Percentiles rank a stretch among this genome's conserved stretches.
These are phyloP conservation scores for Nicator chloris DNA, from an alignment of 2,113 vertebrate genomes.

Conservation along the genomic window DNA sequence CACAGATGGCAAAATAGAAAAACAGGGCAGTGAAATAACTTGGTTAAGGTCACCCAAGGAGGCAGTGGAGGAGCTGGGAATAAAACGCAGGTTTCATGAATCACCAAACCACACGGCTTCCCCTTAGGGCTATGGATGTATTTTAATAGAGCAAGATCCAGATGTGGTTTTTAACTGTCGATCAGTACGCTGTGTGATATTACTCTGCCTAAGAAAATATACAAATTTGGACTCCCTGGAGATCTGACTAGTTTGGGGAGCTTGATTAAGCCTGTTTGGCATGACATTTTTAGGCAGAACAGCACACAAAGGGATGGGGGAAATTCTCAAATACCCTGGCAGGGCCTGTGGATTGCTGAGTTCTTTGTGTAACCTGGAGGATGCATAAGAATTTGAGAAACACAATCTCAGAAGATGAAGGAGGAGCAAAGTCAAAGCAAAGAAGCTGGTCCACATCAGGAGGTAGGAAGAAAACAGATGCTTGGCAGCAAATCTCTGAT, in stretches of 20 bases:
- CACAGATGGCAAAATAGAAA: neutral
- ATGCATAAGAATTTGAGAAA: neutral
- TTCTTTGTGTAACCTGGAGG: neutral
- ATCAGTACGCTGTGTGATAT: conserved; percentile 43
- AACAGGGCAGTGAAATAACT: neutral
- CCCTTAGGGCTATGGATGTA: conserved; percentile 51
- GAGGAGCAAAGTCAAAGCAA: neutral
- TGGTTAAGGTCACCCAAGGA: conserved; percentile 41
- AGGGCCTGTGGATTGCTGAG: neutral
- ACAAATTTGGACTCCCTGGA: conserved; percentile 38
- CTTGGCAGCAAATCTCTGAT: conserved; percentile 31
- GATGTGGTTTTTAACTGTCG: conserved; percentile 61
- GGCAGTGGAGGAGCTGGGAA: conserved; percentile 49
- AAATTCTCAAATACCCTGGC: neutral
- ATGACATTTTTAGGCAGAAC: neutral
- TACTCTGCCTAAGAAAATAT: conserved; percentile 54
- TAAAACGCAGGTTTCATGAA: conserved; percentile 46
- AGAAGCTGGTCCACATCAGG: conserved; percentile 15
- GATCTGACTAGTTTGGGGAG: conserved; percentile 1
- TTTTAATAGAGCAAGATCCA: conserved; percentile 53
- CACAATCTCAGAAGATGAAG: neutral
- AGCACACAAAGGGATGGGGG: neutral
- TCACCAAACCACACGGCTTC: conserved; percentile 55
- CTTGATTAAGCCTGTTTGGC: conserved; percentile 37
- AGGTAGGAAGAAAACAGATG: conserved; percentile 40